Conservation (phyloP, 2,888 invertebrate species). For the Tetragnatha montana region DNA sequence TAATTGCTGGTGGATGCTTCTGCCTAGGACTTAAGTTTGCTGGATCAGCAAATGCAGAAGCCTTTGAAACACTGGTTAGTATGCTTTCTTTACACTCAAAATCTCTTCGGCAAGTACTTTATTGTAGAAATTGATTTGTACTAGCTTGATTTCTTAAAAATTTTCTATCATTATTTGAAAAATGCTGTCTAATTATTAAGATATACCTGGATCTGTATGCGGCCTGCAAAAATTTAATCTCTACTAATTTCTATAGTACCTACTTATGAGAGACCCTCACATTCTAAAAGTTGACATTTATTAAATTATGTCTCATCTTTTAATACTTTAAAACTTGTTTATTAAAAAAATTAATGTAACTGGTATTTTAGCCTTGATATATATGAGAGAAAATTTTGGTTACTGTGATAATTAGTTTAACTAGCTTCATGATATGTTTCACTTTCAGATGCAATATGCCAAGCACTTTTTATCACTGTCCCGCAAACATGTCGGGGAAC, state of each 20-base stretch:
- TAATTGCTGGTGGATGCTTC: slow-evolving; percentile 95
- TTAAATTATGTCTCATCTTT: no score
- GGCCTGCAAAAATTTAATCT: no score
- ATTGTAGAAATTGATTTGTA: background rate
- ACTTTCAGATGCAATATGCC: slow-evolving; percentile 81
- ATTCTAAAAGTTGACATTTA: no score
- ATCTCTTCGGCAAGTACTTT: background rate
- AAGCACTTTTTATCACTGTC: slow-evolving; percentile 83
- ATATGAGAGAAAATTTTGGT: no score
- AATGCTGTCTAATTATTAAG: no score
- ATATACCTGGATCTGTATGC: no score
- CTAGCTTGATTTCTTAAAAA: background rate
- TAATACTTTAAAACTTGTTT: no score
- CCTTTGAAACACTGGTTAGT: slow-evolving; percentile 83
- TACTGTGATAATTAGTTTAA: background rate
- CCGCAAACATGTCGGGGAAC: slow-evolving; percentile 85
- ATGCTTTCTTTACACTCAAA: background rate
- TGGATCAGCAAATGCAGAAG: slow-evolving; percentile 89
- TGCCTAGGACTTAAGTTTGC: slow-evolving; percentile 95
- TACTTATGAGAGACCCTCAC: no score
- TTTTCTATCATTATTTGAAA: background rate
- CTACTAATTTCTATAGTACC: no score
- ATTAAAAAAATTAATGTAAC: no score
- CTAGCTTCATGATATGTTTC: slow-evolving; percentile 13
- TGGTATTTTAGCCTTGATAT: no score